A percentile compares a stretch with the other conserved stretches of the same genome.
Conservation (phyloP, 2,113 vertebrate genomes). For the Eublepharis macularius region DNA sequence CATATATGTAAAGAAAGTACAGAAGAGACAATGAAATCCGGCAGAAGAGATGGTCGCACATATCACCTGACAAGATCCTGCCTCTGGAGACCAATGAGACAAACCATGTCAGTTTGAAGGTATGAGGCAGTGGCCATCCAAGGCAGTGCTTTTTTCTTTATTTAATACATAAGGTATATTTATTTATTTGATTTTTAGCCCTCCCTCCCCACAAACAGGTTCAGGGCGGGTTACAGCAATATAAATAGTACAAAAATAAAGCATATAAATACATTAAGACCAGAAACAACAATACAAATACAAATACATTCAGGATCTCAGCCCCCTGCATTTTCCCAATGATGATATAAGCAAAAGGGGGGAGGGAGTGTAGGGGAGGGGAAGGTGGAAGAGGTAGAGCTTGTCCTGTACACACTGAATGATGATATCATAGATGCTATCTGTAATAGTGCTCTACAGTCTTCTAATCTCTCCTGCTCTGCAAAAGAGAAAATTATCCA, state of each 20-base stretch:
- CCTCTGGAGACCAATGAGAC: slow-evolving; percentile 86
- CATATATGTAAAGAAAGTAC: slow-evolving; percentile 81
- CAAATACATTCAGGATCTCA: too few relatives aligned
- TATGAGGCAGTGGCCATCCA: slow-evolving; percentile 51
- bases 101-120: slow-evolving; percentile 88
- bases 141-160: not conserved
- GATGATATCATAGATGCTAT: not conserved
- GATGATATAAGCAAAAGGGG: too few relatives aligned
- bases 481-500: not conserved
- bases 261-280: too few relatives aligned
- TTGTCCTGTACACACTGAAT: not conserved
- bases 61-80: slow-evolving; percentile 83
- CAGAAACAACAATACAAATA: too few relatives aligned
- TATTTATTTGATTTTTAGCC: too few relatives aligned
- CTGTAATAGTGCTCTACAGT: not conserved
- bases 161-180: not conserved
- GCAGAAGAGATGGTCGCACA: slow-evolving; percentile 92
- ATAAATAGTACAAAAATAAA: too few relatives aligned
- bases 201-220: too few relatives aligned
- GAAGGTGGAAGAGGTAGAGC: too few relatives aligned
- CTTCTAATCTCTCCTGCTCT: not conserved
- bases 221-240: too few relatives aligned
- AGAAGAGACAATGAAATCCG: slow-evolving; percentile 80
- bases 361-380: too few relatives aligned
- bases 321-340: too few relatives aligned